Evolutionary conservation across 2,113 vertebrate species (phyloP), one percentile per base, ranked within the genome.

Genomic region (Brachypteracias leptosomus): DNA sequence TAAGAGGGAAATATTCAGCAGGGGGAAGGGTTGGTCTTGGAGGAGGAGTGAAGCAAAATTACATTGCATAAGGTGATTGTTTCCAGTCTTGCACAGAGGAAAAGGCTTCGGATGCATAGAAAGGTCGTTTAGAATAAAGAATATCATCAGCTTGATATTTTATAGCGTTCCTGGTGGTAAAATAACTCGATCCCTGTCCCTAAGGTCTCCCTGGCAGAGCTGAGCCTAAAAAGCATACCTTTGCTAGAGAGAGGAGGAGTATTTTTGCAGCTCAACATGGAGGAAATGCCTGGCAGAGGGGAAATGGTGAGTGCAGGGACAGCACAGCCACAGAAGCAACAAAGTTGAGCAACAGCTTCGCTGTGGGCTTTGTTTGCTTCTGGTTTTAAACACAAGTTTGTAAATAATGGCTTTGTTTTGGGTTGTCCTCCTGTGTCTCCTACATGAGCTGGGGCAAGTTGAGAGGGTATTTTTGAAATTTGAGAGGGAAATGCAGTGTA

Each of bases 261-360:
- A 14, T 89, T 90, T 88, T 62, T 92, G 76, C 78, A 42, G 61
- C 55, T 74, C 80, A 95, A 91, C 89, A 92, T 97, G 96, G 91
- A 97, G 95, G 94, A 95, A 87, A 93, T 90, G n/a, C 68, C 49
- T 72, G 63, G 83, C 86, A 81, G 83, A 92, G 38, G 58, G 61
- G 73, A 95, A 96, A 71, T 74, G 68, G 91, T 93, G 96, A 93
- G 78, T 78, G 65, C 95, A 91, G 91, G 29, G 94, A 84, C 80
- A 90, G 86, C 84, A 95, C 58, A 93, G 31, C 55, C 66, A 79
- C 54, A 79, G 68, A 93, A 85, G 87, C 94, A 95, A 92, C 85
- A 85, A 95, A 95, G 84, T 95, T 95, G 93, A 87, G 84, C 84
- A 93, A 65, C 80, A 61, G 80, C 6, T 0, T 44, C 78, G 44